Evolutionary conservation across 2,797 vertebrate genomes (phyloP), one percentile per base, ranked within the genome.

Genomic region (Oreonectes daqikongensis): DNA sequence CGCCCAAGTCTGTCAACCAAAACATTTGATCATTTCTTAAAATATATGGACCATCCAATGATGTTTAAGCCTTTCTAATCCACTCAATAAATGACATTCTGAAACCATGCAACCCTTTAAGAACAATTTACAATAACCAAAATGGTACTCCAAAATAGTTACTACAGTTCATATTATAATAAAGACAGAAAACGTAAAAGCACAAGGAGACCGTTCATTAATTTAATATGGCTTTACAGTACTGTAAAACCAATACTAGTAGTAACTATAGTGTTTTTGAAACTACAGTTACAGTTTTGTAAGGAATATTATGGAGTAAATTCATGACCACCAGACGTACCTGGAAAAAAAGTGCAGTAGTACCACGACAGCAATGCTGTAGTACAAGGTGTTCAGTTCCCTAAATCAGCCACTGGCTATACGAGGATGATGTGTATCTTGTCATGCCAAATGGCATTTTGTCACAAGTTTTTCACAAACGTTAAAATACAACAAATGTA

Each of bases 1-100:
- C 72, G 26, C 17, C 35, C 46, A 17, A 30, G 35, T 66, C 35
- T 66, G 12, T 55, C 63, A 57, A 38, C 63, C 26, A 75, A 75
- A 66, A 65, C 44, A 5, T 61, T 50, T 8, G 1, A 4, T 74
- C 18, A 65, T 74, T 65, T 40, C 20, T 2, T 24, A 57, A 42
- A 70, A 9, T 24, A 53, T 14, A 2, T 8, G 5, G 2, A 42
- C 17, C 32, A 18, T 55, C 17, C 3, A 65, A 2, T 28, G n/a
- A 12, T 20, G 30, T 11, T 18, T 18, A 60, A 32, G 8, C 8
- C 28, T n/a, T 26, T 59, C 26, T 30, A 18, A 59, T 59, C 26
- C 55, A 28, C 28, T 17, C 24, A 14, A 52, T 9, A 24, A 5
- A 24, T 59, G 7, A 30, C 28, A 17, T 30, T 30, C 26, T 30